phyloP scores from a whole-genome alignment of 1,140 invertebrate genomes.

The Kradibia gibbosae region DNA sequence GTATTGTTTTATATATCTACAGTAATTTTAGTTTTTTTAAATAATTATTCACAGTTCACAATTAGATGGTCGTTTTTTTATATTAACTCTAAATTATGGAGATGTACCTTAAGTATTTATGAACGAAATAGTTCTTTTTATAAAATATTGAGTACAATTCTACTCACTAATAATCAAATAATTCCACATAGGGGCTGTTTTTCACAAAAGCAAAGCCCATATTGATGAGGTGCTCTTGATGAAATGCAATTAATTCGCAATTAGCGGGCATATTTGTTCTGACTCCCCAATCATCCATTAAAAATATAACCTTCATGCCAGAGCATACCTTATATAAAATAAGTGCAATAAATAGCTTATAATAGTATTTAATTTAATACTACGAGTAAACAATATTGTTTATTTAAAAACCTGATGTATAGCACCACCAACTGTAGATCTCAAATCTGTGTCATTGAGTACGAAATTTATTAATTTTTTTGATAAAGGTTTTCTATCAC shows the following conservation, averaged over 20 bases:
- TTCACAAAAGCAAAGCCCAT: conserved; percentile 39
- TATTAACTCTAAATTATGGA: no score
- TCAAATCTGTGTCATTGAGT: not conserved
- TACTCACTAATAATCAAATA: conserved; percentile 46
- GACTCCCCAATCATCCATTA: conserved; percentile 28
- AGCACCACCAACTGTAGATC: not conserved
- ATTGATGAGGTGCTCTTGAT: not conserved
- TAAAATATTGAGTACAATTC: not conserved
- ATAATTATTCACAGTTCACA: not conserved
- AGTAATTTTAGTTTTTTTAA: not conserved
- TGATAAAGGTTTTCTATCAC: not conserved
- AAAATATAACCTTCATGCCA: conserved; percentile 3
- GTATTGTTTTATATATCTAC: not conserved
- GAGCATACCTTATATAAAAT: conserved; percentile 3
- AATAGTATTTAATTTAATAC: not conserved
- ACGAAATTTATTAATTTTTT: not conserved
- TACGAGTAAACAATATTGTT: not conserved
- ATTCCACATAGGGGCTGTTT: conserved; percentile 41
- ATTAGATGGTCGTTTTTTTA: no score
- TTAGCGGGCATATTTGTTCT: not conserved
- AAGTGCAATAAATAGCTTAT: not conserved
- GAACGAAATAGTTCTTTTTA: no score
- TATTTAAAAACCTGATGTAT: not conserved
- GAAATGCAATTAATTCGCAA: conserved; percentile 44
- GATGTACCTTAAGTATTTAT: no score